These are phyloP conservation scores for Myotis lucifugus DNA, from an alignment of 2,113 vertebrate species.

Conservation along the genomic window DNA sequence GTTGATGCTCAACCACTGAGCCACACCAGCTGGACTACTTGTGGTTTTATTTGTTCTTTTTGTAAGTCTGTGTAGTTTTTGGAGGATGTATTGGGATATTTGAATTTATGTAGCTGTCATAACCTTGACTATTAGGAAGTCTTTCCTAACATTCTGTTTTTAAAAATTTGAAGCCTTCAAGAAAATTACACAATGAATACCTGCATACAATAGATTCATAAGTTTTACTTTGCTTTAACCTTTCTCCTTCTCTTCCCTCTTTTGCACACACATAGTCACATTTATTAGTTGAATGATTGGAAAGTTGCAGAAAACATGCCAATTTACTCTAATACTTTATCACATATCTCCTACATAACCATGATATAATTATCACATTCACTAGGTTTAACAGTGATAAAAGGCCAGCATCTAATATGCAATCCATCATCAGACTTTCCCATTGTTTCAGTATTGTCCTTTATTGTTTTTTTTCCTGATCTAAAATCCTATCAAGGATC, in stretches of 20 bases:
- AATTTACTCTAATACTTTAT: neutral
- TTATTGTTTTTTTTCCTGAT: neutral
- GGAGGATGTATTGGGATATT: neutral
- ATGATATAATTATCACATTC: neutral
- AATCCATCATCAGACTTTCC: neutral
- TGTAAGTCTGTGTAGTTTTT: neutral
- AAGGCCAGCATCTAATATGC: neutral
- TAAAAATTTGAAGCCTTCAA: neutral
- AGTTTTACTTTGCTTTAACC: neutral
- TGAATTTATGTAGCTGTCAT: neutral
- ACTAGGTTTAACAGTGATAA: neutral
- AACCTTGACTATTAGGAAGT: neutral
- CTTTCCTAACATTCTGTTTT: slow-evolving; percentile 4
- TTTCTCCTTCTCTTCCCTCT: neutral
- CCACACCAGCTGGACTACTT: no score
- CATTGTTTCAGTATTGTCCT: neutral
- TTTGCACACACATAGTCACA: neutral
- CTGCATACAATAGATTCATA: neutral
- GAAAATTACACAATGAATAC: neutral
- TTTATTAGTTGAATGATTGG: neutral
- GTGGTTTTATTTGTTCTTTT: neutral
- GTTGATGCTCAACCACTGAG: no score
- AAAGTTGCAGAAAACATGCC: slow-evolving; percentile 9
- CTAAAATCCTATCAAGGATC: neutral
- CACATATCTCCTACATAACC: neutral